A percentile compares a stretch with the other conserved stretches of the same genome.
phyloP scores from a whole-genome alignment of 2,888 invertebrate species.

The Drosophila heteroneura region DNA sequence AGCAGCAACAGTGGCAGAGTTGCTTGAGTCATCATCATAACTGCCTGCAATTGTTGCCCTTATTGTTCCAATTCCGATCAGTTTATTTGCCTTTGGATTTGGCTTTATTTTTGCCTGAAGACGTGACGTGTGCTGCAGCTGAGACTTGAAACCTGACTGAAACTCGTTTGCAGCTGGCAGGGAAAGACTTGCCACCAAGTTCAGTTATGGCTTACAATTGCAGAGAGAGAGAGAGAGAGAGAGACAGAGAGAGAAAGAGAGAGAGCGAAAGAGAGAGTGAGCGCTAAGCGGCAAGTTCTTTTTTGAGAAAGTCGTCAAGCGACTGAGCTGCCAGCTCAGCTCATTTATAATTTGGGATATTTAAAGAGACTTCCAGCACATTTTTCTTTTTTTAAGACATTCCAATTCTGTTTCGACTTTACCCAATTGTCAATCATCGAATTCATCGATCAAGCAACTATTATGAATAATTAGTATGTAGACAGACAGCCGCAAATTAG shows the following conservation, averaged over 20 bases:
- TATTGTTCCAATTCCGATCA: background rate
- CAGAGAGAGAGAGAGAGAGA: conserved; percentile 9
- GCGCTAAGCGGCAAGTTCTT: conserved; percentile 7
- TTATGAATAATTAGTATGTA: conserved; percentile 5
- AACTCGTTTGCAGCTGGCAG: conserved; percentile 68
- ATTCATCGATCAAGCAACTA: conserved; percentile 12
- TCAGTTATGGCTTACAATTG: conserved; percentile 30
- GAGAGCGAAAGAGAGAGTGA: background rate
- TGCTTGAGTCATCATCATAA: conserved; percentile 49
- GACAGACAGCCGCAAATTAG: background rate
- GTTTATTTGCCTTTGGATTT: background rate
- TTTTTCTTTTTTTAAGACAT: background rate
- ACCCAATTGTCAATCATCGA: conserved; percentile 7
- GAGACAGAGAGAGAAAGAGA: background rate
- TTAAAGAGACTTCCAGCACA: conserved; percentile 4
- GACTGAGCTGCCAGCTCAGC: conserved; percentile 9
- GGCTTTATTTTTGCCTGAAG: background rate
- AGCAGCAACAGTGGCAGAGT: conserved; percentile 16
- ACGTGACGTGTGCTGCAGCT: conserved; percentile 42
- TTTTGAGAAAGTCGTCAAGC: conserved; percentile 67
- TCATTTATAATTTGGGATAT: background rate
- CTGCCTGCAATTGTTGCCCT: conserved; percentile 7
- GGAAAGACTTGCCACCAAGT: conserved; percentile 55
- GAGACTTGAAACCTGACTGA: conserved; percentile 67
- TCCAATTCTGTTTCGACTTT: background rate